Conservation (phyloP, 2,113 vertebrate species). For the Genyomyrus donnyi region DNA sequence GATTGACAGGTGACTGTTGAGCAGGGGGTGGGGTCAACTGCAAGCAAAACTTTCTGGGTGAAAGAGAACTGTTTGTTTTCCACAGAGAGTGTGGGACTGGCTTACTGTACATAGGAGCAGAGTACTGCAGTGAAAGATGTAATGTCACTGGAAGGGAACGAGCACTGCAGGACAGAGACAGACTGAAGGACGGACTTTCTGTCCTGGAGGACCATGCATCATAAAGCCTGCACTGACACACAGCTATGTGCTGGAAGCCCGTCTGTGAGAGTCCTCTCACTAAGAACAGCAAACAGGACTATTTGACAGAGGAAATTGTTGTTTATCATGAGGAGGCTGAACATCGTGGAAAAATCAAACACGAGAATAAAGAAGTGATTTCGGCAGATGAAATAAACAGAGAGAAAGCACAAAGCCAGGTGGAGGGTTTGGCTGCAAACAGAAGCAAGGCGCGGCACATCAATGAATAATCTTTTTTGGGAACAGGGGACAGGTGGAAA, state of each 20-base stretch:
- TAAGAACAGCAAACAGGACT: not conserved
- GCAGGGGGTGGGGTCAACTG: not conserved
- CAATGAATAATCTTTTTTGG: not conserved
- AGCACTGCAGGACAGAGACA: not conserved
- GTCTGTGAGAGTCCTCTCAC: not conserved
- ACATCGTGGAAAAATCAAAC: not conserved
- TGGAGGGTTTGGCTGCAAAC: not conserved
- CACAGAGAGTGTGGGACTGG: not conserved
- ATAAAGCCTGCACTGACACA: not conserved
- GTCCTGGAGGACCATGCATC: not conserved
- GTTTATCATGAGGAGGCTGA: not conserved
- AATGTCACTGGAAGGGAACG: not conserved
- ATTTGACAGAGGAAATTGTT: not conserved
- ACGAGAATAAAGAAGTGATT: constrained; percentile 1
- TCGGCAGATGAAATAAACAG: not conserved
- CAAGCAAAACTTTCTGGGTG: not conserved
- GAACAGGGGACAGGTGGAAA: not conserved
- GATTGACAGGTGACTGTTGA: not conserved
- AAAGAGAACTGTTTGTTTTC: not conserved
- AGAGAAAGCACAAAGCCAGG: not conserved
- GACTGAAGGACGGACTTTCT: not conserved
- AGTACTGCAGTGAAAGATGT: not conserved
- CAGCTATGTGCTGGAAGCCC: not conserved
- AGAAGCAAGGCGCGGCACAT: not conserved
- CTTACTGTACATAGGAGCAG: not conserved